These are phyloP conservation scores for Phaonia tiefii DNA, from an alignment of 2,888 invertebrate genomes.

Conservation along the genomic window DNA sequence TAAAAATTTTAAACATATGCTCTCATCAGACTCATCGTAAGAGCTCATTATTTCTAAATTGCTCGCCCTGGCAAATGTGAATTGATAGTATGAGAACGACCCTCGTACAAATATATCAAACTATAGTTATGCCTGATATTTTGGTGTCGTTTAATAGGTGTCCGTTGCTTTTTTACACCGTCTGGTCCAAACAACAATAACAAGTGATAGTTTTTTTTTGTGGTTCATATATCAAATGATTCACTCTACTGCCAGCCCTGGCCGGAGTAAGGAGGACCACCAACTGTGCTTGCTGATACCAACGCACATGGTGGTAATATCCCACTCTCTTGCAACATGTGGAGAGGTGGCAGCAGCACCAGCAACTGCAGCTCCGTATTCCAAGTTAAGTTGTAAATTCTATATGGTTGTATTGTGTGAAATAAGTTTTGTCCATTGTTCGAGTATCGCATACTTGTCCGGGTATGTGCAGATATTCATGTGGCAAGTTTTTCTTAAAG, in stretches of 20 bases:
- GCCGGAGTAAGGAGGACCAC: slow-evolving; percentile 59
- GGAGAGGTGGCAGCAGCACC: neutral
- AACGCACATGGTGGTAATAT: slow-evolving; percentile 22
- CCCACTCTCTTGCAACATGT: too few relatives aligned
- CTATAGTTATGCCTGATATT: slow-evolving; percentile 1
- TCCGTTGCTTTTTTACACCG: slow-evolving; percentile 46
- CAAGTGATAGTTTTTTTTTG: too few relatives aligned
- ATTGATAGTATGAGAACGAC: too few relatives aligned
- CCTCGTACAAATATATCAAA: too few relatives aligned
- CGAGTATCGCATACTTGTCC: slow-evolving; percentile 25
- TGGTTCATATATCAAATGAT: slow-evolving; percentile 41
- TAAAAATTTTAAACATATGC: too few relatives aligned
- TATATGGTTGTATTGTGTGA: slow-evolving; percentile 64
- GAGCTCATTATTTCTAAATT: too few relatives aligned
- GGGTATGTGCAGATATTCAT: slow-evolving; percentile 23
- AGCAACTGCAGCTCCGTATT: too few relatives aligned
- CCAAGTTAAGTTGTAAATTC: slow-evolving; percentile 65
- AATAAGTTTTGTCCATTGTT: slow-evolving; percentile 57
- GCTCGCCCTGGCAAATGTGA: too few relatives aligned
- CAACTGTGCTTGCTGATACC: slow-evolving; percentile 59
- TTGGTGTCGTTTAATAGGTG: slow-evolving; percentile 45
- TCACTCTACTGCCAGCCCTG: slow-evolving; percentile 26
- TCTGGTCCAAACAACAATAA: slow-evolving; percentile 10
- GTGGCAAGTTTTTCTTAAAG: slow-evolving; percentile 41
- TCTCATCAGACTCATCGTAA: too few relatives aligned